Percentiles rank a stretch among this genome's conserved stretches.
phyloP scores from a whole-genome alignment of 2,113 vertebrate species.

The Ageneiosus marmoratus region DNA sequence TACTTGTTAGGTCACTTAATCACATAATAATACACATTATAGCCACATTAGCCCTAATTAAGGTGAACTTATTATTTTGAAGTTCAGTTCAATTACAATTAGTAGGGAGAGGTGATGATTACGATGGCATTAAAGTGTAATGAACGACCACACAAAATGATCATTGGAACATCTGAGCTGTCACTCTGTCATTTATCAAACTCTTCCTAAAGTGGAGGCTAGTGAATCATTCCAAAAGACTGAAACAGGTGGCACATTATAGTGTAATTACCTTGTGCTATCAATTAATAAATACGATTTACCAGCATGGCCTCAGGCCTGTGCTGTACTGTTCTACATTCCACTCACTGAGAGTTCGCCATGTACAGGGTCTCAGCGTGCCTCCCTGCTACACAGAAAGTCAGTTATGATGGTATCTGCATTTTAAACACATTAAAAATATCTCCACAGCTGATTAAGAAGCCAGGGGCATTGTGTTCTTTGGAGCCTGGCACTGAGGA shows the following conservation, averaged over 20 bases:
- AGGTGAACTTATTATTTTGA: conserved; percentile 50
- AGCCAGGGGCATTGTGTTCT: conserved; percentile 49
- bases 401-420: conserved; percentile 1
- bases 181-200: conserved; percentile 67
- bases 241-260: conserved; percentile 75
- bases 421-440: conserved; percentile 12
- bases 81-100: conserved; percentile 60
- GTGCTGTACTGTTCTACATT: conserved; percentile 58
- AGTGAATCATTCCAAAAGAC: conserved; percentile 66
- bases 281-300: conserved; percentile 72
- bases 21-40: conserved; percentile 38
- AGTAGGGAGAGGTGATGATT: conserved; percentile 66
- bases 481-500: conserved; percentile 48
- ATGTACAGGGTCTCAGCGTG: background rate
- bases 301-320: conserved; percentile 65
- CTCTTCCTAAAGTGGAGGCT: conserved; percentile 58
- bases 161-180: conserved; percentile 69
- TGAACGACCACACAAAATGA: conserved; percentile 64
- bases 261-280: conserved; percentile 75
- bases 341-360: conserved; percentile 48
- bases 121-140: conserved; percentile 70
- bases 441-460: conserved; percentile 30
- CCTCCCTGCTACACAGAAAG: background rate
- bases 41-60: conserved; percentile 53
- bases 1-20: conserved; percentile 44